Evolutionary conservation across 2,888 invertebrate genomes (phyloP), one percentile per base, ranked within the genome.

Genomic region (Drosophila peninsularis): DNA sequence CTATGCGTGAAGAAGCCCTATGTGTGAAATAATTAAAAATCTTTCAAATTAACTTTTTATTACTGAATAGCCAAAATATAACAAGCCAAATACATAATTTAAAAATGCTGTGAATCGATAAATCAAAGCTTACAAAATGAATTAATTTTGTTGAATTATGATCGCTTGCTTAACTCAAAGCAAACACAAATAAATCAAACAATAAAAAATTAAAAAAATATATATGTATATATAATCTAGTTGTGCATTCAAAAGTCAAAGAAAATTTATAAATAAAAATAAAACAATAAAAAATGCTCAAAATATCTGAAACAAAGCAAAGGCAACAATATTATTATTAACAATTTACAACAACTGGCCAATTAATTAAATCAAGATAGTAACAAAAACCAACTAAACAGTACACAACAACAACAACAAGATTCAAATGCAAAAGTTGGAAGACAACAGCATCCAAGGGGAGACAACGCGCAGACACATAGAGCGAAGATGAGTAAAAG

Each of bases 361-460:
- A 78, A 86, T 82, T 80, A 85, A 88, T 85, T 85, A 87, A 82
- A 63, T 55, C 72, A 75, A 77, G 77, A 73, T 58, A 60, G 32
- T 19, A n/a, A 19, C 5, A 41, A 19, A 11, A 19, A 30, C 11
- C 27, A 58, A 32, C 41, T 42, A 10, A 47, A 32, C 42, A 54
- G 24, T 39, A 27, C 53, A 56, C 13, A 45, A 41, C 49, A 54
- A 41, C 44, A 57, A 41, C 47, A 52, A 57, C 71, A 58, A 60
- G 65, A 66, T 78, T 82, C 72, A 83, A 82, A 81, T 74, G 84
- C 75, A 75, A 83, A 86, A 69, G 62, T 73, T 73, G 70, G 66
- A 68, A 69, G 74, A 71, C 54, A 61, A 53, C 61, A 74, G 52
- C 21, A 39, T n/a, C 41, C 32, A 42, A 24, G 27, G 44, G 30